Evolutionary conservation across 2,113 vertebrate genomes (phyloP), one percentile per base, ranked within the genome.

Genomic region (Parotia lawesii): DNA sequence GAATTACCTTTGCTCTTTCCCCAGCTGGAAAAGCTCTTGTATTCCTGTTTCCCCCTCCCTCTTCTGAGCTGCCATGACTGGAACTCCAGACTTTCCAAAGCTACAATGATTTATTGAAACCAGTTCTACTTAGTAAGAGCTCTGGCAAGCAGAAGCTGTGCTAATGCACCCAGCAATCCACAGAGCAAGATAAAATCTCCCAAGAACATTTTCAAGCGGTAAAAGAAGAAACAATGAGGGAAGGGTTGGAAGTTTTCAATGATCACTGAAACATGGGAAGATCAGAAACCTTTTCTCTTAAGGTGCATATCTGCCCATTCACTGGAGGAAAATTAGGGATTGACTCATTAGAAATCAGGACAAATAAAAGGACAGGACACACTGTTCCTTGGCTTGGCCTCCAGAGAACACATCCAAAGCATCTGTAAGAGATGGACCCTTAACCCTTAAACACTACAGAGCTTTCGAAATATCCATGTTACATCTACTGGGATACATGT

Each of bases 81-180:
- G 45, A 81, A 87, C 64, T 87, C 77, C 73, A 80, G 69, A 56
- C 50, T 76, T 91, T 51, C 66, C 91, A 89, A 91, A 89, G 95
- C 73, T 85, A 57, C 56, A 64, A 69, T 64, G 90, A 96, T 93
- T 95, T 93, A 95, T 64, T 87, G 84, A 94, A 92, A 95, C 90
- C 91, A 95, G 87, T 95, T 93, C 88, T 85, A 77, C 81, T 69
- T 57, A 76, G 85, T 28, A 85, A 89, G 67, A 94, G 60, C 85
- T 77, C 73, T 60, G 89, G 78, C 83, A 92, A 95, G 88, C 77
- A 88, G 81, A 58, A 80, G 48, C 84, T 85, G 37, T 69, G 64
- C 96, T 92, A 96, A 96, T 73, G 90, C 77, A 58, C 83, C 45
- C 66, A 92, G 74, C 78, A 85, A 96, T 87, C 90, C 82, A 84